These are phyloP conservation scores for Amphipoea oculea DNA, from an alignment of 2,888 invertebrate genomes.

Conservation along the genomic window DNA sequence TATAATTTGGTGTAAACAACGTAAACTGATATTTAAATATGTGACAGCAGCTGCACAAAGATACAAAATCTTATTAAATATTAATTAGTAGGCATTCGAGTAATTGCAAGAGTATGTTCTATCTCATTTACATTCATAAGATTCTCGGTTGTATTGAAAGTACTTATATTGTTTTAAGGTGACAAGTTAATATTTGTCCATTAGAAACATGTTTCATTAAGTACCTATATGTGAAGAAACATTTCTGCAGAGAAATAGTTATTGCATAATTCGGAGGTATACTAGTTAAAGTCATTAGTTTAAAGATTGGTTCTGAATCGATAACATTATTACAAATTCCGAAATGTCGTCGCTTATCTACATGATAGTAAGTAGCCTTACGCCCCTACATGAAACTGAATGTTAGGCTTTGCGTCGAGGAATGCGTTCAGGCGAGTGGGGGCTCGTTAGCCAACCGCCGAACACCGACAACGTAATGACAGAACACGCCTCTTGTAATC, in stretches of 20 bases:
- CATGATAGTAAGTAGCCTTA: constrained; percentile 14
- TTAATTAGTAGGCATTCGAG: constrained; percentile 33
- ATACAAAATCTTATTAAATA: constrained; percentile 60
- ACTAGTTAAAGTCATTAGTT: background rate
- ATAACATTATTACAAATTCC: constrained; percentile 12
- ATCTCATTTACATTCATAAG: constrained; percentile 18
- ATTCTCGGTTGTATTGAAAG: constrained; percentile 1
- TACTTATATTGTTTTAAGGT: constrained; percentile 7
- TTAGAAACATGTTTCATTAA: constrained; percentile 13
- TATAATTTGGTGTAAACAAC: constrained; percentile 87
- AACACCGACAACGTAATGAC: constrained; percentile 83
- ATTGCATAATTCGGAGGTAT: background rate
- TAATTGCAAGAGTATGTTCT: constrained; percentile 13
- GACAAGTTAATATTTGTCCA: constrained; percentile 24
- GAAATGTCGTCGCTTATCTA: constrained; percentile 18
- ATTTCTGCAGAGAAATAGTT: constrained; percentile 6
- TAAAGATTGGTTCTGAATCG: constrained; percentile 13
- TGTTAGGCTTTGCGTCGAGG: constrained; percentile 67
- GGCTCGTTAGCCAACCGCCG: constrained; percentile 78
- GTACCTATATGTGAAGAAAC: background rate
- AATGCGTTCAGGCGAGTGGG: constrained; percentile 61
- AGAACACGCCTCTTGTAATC: constrained; percentile 85
- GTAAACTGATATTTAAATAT: constrained; percentile 84
- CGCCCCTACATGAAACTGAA: constrained; percentile 60
- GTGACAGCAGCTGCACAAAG: constrained; percentile 66